Conservation (phyloP, 2,888 invertebrate species). For the Papilio protenor region DNA sequence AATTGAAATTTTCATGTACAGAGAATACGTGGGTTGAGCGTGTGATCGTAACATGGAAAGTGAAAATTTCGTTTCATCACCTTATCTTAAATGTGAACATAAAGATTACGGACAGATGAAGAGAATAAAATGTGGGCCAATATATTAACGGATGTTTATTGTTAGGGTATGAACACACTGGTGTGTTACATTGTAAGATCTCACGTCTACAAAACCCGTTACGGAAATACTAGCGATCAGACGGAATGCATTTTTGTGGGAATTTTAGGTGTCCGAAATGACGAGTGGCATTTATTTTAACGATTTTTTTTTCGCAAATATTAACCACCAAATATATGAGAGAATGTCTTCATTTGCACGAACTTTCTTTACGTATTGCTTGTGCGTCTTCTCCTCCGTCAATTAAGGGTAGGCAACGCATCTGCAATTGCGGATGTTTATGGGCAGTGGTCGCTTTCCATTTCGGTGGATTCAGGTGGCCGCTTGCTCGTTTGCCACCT, state of each 20-base stretch:
- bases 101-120: constrained; percentile 35
- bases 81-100: constrained; percentile 38
- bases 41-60: constrained; percentile 30
- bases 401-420: no score
- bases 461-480: no score
- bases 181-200: constrained; percentile 5
- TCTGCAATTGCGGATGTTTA: no score
- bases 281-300: background rate
- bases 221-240: constrained; percentile 1
- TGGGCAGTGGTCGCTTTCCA: no score
- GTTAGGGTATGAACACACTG: background rate
- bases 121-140: constrained; percentile 36
- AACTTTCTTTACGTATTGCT: background rate
- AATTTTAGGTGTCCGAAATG: background rate
- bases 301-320: background rate
- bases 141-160: constrained; percentile 32
- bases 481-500: no score
- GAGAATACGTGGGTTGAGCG: constrained; percentile 20
- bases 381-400: no score
- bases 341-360: background rate
- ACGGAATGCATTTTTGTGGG: background rate
- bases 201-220: background rate
- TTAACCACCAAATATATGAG: background rate
- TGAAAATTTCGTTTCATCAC: constrained; percentile 28
- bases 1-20: constrained; percentile 22